Base-by-base conservation (phyloP, 2,797 vertebrate species). In the Prunella strophiata region DNA sequence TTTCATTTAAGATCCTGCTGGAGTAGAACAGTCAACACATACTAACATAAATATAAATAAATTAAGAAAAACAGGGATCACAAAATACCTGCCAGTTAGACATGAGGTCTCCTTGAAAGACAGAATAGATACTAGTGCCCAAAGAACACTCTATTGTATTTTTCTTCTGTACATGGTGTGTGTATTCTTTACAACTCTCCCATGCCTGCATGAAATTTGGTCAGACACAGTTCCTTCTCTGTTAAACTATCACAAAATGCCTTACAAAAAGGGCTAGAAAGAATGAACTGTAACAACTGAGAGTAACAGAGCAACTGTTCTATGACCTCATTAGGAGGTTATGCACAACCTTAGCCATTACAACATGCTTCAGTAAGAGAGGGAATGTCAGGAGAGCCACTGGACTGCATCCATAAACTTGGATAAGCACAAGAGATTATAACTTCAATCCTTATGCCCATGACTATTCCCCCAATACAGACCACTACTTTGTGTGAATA, bases 311-410 rank as follows among this genome's bases (percentile, higher is more conserved):
- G 30, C 57, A 96, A 68, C 71, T 47, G 40, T 89, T 84, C 42
- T 1, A 71, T 92, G 93, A 95, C 32, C 88, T 96, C 71, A 71
- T 91, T 79, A 94, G 72, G 42, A 93, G 77, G 59, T 90, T 88
- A 86, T 73, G 52, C 85, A 68, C 40, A 91, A 71, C 42, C 47
- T 81, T 78, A 29, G 54, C 61, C 32, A 55, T 70, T 83, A 78
- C 26, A 78, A 45, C n/a, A 86, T 51, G 36, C 42, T 91, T 93
- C 70, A 66, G 27, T 81, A 51, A 68, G 66, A 82, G 36, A 65
- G 57, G 11, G 58, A 90, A 63, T 32, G 36, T n/a, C 2, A 1
- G 51, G 18, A 89, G 21, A 89, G 10, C 15, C 72, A 32, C 47
- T 92, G 86, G 40, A 75, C 38, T 91, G 70, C 13, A 9, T 68